A percentile compares a stretch with the other conserved stretches of the same genome.
These are phyloP conservation scores for Hydrolagus colliei DNA, from an alignment of 2,797 vertebrate genomes.

Conservation along the genomic window DNA sequence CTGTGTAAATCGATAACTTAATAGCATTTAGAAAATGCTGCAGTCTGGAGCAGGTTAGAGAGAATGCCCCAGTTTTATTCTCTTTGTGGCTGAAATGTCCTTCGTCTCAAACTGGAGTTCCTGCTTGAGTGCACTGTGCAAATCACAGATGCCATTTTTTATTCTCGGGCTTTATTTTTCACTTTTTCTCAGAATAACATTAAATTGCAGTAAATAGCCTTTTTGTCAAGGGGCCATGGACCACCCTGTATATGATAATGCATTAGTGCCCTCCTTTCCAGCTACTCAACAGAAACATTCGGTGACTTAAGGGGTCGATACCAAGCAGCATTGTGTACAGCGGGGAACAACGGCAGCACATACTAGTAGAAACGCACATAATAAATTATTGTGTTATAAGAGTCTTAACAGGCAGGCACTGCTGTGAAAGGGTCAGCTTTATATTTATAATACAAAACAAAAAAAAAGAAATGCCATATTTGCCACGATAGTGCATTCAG, in stretches of 20 bases:
- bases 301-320: conserved; percentile 74
- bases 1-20: conserved; percentile 78
- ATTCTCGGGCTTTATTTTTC: conserved; percentile 76
- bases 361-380: conserved; percentile 99
- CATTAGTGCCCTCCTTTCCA: conserved; percentile 92
- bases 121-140: conserved; percentile 83
- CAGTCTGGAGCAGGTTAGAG: conserved; percentile 63
- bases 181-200: conserved; percentile 93
- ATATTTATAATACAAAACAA: conserved; percentile 90
- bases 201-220: conserved; percentile 99
- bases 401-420: conserved; percentile 73
- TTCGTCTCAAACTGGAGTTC: conserved; percentile 73
- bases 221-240: conserved; percentile 97
- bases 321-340: conserved; percentile 73
- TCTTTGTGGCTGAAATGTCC: conserved; percentile 64
- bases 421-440: conserved; percentile 97
- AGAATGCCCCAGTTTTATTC: conserved; percentile 62
- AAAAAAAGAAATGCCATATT: conserved; percentile 93
- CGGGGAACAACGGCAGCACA: conserved; percentile 98
- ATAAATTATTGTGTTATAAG: conserved; percentile 99
- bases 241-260: conserved; percentile 99
- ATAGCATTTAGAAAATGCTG: conserved; percentile 73
- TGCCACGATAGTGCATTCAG: conserved; percentile 92
- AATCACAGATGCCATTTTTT: conserved; percentile 90
- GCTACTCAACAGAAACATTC: conserved; percentile 89